Percentiles rank a stretch among this genome's conserved stretches.
Evolutionary conservation across 2,888 invertebrate species (phyloP).

Genomic region (Noctua janthe): DNA sequence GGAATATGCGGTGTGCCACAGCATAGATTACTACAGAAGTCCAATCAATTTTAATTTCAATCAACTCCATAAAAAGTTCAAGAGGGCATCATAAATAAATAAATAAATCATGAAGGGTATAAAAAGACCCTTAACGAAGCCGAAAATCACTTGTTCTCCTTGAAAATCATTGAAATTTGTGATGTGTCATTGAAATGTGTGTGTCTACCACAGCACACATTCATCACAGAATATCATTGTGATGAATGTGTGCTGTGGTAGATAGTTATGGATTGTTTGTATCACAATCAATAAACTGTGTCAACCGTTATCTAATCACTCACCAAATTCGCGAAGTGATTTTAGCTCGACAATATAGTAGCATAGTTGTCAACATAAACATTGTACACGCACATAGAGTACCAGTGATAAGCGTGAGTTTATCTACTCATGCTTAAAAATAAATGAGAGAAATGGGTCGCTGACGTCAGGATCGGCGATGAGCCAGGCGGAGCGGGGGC

Average conservation of each 20-base stretch:
- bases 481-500: not conserved
- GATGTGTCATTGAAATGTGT: no score
- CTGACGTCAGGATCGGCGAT: not conserved
- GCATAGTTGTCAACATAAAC: not conserved
- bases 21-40: slow-evolving; percentile 14
- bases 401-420: slow-evolving; percentile 15
- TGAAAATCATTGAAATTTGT: no score
- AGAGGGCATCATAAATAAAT: no score
- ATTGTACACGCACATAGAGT: not conserved
- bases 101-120: not conserved
- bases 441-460: slow-evolving; percentile 41
- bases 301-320: slow-evolving; percentile 48
- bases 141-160: no score
- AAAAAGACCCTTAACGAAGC: no score
- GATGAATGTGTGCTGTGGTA: not conserved
- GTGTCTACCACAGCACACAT: no score
- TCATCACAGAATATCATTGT: not conserved
- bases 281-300: slow-evolving; percentile 14
- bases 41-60: not conserved
- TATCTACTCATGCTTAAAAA: slow-evolving; percentile 32
- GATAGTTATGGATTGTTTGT: not conserved
- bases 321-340: slow-evolving; percentile 12
- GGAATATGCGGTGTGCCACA: not conserved
- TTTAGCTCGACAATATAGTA: not conserved
- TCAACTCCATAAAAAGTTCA: not conserved